Base-by-base conservation (phyloP, 2,797 vertebrate species). In the Peromyscus nudipes region DNA sequence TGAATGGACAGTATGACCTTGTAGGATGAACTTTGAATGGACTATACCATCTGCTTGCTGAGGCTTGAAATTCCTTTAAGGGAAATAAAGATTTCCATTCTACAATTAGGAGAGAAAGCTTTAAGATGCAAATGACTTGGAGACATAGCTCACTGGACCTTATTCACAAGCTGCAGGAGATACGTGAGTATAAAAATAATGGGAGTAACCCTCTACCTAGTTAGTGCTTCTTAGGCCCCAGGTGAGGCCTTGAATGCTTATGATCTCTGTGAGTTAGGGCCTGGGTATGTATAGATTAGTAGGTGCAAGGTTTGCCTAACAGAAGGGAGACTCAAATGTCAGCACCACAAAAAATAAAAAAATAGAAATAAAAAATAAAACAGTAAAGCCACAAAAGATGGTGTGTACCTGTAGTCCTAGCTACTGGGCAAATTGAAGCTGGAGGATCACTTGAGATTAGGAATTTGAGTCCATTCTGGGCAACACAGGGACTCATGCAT, bases 11-110 rank as follows among this genome's bases (percentile, higher is more conserved):
- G 13, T 89, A 55, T 91, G 57, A 96, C 92, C 92, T 96, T 96
- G 91, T 93, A 57, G 84, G 62, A 83, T 95, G 81, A 92, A 95
- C 92, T 97, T 96, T 95, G 91, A 97, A 92, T 97, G 86, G 73
- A 67, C n/a, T 86, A 0, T 96, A 52, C 82, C 80, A 87, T 92
- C 82, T 96, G 89, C 75, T 92, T 96, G 55, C 86, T 89, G 85
- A 95, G 96, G 89, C 92, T 81, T 96, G 57, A 95, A 82, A 49
- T 91, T 95, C 90, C 81, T 95, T 94, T 97, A 88, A 93, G 92
- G 34, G 92, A 91, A 69, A 75, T 69, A 88, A 55, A 92, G 80
- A 86, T 96, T 97, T 97, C 93, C 77, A 91, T 94, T 93, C 55
- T 60, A 71, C 43, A 89, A 43, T 89, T 91, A 91, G 67, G 91